These are phyloP conservation scores for Plagodis dolabraria DNA, from an alignment of 2,888 invertebrate species.

Conservation along the genomic window DNA sequence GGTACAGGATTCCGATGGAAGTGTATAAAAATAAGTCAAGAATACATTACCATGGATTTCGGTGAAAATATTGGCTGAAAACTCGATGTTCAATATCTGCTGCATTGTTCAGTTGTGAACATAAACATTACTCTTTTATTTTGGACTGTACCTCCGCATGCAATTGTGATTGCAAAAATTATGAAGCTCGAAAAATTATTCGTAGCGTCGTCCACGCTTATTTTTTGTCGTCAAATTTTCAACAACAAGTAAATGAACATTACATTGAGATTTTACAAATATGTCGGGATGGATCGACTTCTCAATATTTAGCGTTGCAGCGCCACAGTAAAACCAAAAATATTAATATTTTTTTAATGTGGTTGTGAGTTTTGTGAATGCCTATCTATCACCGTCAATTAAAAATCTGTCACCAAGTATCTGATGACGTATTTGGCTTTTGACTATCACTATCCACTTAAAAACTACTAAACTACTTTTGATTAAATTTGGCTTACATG, in stretches of 20 bases:
- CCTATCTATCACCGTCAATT: no score
- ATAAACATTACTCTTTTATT: constrained; percentile 11
- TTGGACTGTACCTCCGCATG: constrained; percentile 8
- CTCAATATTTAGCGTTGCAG: no score
- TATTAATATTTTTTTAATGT: no score
- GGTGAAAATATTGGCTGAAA: constrained; percentile 51
- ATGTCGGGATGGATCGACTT: no score
- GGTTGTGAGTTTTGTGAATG: no score
- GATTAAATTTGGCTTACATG: no score
- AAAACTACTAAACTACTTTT: no score
- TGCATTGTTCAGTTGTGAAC: constrained; percentile 36
- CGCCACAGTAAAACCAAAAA: no score
- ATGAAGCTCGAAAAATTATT: constrained; percentile 1
- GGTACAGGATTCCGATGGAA: not conserved
- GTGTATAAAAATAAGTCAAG: not conserved
- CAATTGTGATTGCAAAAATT: constrained; percentile 15
- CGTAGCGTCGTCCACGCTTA: not conserved
- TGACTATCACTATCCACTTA: no score
- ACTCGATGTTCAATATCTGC: constrained; percentile 47
- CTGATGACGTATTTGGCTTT: no score
- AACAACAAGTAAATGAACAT: not conserved
- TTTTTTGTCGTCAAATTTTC: constrained; percentile 3
- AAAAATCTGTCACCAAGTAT: no score
- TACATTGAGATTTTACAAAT: no score
- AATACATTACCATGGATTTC: constrained; percentile 51